Percentiles rank a stretch among this genome's conserved stretches.
Conservation (phyloP, 2,113 vertebrate species). For the Mastomys coucha region DNA sequence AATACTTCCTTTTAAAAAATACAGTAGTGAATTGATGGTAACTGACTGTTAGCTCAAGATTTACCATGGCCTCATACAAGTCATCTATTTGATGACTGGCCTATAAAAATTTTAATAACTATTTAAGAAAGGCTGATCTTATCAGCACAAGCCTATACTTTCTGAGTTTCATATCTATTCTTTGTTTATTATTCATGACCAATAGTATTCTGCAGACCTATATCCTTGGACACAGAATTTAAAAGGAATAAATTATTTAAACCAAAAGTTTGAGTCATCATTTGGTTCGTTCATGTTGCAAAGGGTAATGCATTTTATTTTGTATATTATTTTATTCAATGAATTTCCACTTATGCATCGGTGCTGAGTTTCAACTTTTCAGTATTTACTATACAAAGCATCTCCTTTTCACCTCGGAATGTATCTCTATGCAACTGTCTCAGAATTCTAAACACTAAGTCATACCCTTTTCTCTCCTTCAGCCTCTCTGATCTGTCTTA, state of each 20-base stretch:
- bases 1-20: slow-evolving; percentile 14
- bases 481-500: not conserved
- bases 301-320: slow-evolving; percentile 77
- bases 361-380: slow-evolving; percentile 67
- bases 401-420: slow-evolving; percentile 23
- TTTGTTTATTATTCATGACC: slow-evolving; percentile 63
- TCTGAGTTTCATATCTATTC: slow-evolving; percentile 39
- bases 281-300: slow-evolving; percentile 68
- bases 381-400: slow-evolving; percentile 37
- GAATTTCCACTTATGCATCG: slow-evolving; percentile 54
- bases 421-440: slow-evolving; percentile 22
- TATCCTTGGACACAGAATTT: slow-evolving; percentile 65
- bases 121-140: not conserved
- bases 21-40: not conserved
- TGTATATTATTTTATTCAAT: slow-evolving; percentile 74
- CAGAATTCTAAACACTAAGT: slow-evolving; percentile 43
- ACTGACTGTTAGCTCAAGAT: slow-evolving; percentile 14
- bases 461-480: not conserved
- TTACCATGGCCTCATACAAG: not conserved
- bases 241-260: slow-evolving; percentile 78
- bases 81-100: slow-evolving; percentile 8
- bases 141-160: not conserved
- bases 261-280: slow-evolving; percentile 69
- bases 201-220: slow-evolving; percentile 53
- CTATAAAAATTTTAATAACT: slow-evolving; percentile 1